These are phyloP conservation scores for Notarius quadriscutis DNA, from an alignment of 2,113 vertebrate genomes.

Conservation along the genomic window DNA sequence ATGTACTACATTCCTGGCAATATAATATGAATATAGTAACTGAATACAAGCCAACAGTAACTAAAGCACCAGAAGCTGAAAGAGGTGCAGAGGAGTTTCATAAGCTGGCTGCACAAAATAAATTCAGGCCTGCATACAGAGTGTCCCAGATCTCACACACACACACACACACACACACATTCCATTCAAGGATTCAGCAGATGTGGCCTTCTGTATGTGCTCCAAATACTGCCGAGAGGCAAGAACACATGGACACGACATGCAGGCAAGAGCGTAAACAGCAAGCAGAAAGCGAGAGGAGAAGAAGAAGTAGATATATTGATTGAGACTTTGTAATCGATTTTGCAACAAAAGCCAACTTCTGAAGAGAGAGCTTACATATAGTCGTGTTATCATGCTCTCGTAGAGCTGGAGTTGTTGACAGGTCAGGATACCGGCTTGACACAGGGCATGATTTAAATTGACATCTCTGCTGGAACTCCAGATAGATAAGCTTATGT, in stretches of 20 bases:
- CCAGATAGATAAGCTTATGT: conserved; percentile 32
- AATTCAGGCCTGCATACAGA: conserved; percentile 27
- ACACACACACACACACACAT: conserved; percentile 3
- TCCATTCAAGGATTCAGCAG: conserved; percentile 32
- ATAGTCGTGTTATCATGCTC: conserved; percentile 29
- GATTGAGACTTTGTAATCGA: background rate
- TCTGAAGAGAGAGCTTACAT: background rate
- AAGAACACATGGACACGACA: background rate
- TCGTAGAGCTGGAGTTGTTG: conserved; percentile 2
- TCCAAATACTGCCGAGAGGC: background rate
- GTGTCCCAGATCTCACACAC: conserved; percentile 1
- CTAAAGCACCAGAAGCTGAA: background rate
- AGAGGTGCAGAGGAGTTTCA: background rate
- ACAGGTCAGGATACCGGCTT: background rate
- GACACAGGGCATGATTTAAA: conserved; percentile 22
- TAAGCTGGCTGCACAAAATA: conserved; percentile 16
- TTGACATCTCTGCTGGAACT: background rate
- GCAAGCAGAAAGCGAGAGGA: background rate
- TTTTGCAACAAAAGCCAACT: background rate
- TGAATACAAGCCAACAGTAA: conserved; percentile 21
- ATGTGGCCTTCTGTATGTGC: conserved; percentile 25
- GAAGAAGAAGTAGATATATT: conserved; percentile 1
- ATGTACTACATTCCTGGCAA: conserved; percentile 37
- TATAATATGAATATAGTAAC: conserved; percentile 37
- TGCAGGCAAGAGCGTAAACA: background rate